Percentiles rank a stretch among this genome's conserved stretches.
Conservation (phyloP, 2,888 invertebrate species). For the Cryptosula pallasiana region DNA sequence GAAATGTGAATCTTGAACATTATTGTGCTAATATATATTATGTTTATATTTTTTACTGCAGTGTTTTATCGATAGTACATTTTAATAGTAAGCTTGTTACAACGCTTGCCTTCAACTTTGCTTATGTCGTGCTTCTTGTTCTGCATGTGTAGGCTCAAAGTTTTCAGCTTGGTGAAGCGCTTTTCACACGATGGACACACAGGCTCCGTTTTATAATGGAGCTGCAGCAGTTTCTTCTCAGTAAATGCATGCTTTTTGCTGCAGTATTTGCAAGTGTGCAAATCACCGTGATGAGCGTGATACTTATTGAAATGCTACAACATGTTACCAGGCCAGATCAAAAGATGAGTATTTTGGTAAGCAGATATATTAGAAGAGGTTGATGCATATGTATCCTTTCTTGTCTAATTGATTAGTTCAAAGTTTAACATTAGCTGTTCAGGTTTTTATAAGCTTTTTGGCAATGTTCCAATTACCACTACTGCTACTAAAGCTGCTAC, state of each 20-base stretch:
- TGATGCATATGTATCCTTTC: too few relatives aligned
- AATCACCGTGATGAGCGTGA: neutral
- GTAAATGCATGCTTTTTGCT: slow-evolving; percentile 14
- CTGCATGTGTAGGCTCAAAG: neutral
- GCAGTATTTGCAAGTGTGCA: neutral
- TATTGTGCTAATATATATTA: neutral
- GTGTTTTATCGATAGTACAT: too few relatives aligned
- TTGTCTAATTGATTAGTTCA: too few relatives aligned
- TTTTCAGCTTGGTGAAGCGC: neutral
- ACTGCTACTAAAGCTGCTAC: too few relatives aligned
- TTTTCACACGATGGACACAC: neutral
- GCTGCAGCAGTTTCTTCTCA: neutral
- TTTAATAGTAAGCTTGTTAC: too few relatives aligned
- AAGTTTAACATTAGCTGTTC: too few relatives aligned
- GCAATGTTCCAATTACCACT: too few relatives aligned
- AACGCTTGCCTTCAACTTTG: neutral
- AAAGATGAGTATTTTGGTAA: too few relatives aligned
- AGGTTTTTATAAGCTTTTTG: too few relatives aligned
- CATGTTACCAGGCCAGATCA: too few relatives aligned
- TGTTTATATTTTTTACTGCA: neutral
- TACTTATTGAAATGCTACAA: slow-evolving; percentile 3
- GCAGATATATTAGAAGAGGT: too few relatives aligned
- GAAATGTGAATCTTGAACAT: too few relatives aligned
- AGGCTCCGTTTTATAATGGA: neutral
- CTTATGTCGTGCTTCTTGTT: neutral